Evolutionary conservation across 2,888 invertebrate genomes (phyloP), one percentile per base, ranked within the genome.

Genomic region (Chymomyza fuscimana): DNA sequence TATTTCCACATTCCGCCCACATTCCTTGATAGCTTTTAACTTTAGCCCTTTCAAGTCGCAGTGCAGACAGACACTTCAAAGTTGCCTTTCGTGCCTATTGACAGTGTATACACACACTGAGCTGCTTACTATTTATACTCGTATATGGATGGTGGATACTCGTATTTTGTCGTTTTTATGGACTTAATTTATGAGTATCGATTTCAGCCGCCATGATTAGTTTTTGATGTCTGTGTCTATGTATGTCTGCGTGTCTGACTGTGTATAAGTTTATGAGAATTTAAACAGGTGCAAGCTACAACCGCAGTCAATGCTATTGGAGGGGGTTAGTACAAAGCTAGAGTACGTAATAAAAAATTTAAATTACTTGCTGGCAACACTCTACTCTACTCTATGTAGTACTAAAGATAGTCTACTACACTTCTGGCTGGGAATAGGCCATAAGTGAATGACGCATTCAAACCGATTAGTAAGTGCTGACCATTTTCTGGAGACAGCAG

Each of bases 111-210:
- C 63, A 54, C 66, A 72, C 16, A 52, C 40, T 46, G 25, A 46
- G 56, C 12, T 46, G 32, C 40, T 19, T 40, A 32, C 52, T 66
- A 79, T 77, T 80, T 77, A 70, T 71, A 67, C 74, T 68, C 63
- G 32, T 9, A 46, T 46, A 46, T 12, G 40, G 40, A 12, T 46
- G 10, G 40, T 46, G 5, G 7, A 46, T 46, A 46, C 40, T 46
- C 40, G 40, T 46, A 62, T 71, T 68, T 46, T 73, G 75, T 71
- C 70, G 67, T 78, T 54, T 85, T 76, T 71, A 76, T 65, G 63
- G 62, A 73, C 70, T 63, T 70, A 73, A 86, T 85, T 84, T 74
- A 77, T 77, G 77, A 67, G 67, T 79, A 87, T 86, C 74, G 86
- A 76, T 82, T 87, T 61, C 65, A 65, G 63, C 19, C 7, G 10